A percentile compares a stretch with the other conserved stretches of the same genome.
Conservation (phyloP, 1,140 invertebrate species). For the Drosophila watanabei region DNA sequence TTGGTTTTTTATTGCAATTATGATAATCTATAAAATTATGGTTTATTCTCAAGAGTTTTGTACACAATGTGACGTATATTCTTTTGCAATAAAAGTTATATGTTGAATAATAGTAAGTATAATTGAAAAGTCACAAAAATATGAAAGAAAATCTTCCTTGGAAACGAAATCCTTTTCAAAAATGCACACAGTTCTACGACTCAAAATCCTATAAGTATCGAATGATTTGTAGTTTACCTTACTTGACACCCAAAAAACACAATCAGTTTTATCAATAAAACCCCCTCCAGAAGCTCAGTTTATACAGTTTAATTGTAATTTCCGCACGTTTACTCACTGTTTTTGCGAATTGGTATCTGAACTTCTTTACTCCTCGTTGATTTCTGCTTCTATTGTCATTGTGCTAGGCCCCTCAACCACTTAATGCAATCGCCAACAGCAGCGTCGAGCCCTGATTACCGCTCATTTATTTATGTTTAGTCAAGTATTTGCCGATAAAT, state of each 20-base stretch:
- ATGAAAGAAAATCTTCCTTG: neutral
- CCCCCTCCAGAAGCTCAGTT: neutral
- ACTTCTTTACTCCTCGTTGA: neutral
- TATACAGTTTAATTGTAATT: no score
- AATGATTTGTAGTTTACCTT: no score
- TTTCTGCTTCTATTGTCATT: conserved; percentile 15
- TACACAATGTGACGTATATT: neutral
- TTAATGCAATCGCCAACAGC: conserved; percentile 26
- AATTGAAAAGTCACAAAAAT: neutral
- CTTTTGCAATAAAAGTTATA: neutral
- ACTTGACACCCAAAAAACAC: no score
- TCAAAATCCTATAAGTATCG: neutral
- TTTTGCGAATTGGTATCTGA: conserved; percentile 2
- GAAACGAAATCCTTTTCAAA: neutral
- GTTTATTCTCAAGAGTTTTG: no score
- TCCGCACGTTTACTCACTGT: conserved; percentile 18
- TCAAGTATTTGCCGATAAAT: conserved; percentile 37
- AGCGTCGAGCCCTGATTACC: conserved; percentile 26
- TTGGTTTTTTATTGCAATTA: neutral
- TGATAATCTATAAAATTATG: neutral
- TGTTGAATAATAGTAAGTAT: neutral
- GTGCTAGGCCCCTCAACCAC: conserved; percentile 16
- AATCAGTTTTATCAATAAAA: neutral
- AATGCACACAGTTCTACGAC: neutral
- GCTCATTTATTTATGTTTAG: conserved; percentile 44